phyloP scores from a whole-genome alignment of 2,797 vertebrate genomes.

The Cichlasoma orientale region DNA sequence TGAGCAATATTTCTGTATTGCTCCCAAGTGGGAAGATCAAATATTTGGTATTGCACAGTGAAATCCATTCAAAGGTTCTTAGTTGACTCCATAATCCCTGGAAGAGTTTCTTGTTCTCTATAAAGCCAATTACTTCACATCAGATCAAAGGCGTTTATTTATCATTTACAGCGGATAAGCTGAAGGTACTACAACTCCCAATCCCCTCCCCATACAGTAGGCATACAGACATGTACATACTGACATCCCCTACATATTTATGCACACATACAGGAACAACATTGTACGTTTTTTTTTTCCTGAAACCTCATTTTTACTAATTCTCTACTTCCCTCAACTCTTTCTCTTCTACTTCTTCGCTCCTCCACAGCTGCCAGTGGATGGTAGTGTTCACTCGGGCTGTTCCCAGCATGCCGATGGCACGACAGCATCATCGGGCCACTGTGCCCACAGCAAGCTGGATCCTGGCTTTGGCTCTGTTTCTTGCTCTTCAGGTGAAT shows the following conservation, averaged over 20 bases:
- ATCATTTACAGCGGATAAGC: conserved; percentile 53
- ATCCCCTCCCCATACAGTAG: not conserved
- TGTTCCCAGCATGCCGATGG: conserved; percentile 62
- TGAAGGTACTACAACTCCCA: conserved; percentile 13
- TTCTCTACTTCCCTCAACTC: not conserved
- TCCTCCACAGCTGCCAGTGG: conserved; percentile 49
- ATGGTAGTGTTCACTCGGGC: conserved; percentile 29
- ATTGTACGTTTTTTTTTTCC: not conserved
- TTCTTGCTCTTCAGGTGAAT: conserved; percentile 72
- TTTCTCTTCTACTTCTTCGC: not conserved
- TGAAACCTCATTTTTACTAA: not conserved
- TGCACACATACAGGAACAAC: not conserved
- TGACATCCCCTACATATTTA: no score
- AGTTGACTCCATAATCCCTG: conserved; percentile 41
- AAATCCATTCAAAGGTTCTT: conserved; percentile 58
- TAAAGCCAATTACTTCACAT: conserved; percentile 56
- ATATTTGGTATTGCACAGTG: conserved; percentile 52
- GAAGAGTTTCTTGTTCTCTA: conserved; percentile 23
- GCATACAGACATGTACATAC: not conserved
- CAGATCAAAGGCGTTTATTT: conserved; percentile 58
- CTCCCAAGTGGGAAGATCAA: conserved; percentile 64
- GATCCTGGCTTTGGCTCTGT: conserved; percentile 68
- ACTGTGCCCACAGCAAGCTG: conserved; percentile 47
- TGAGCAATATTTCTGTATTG: conserved; percentile 56
- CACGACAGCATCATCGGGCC: conserved; percentile 49